A percentile compares a stretch with the other conserved stretches of the same genome.
Evolutionary conservation across 2,113 vertebrate species (phyloP).

Genomic region (Agapornis roseicollis): DNA sequence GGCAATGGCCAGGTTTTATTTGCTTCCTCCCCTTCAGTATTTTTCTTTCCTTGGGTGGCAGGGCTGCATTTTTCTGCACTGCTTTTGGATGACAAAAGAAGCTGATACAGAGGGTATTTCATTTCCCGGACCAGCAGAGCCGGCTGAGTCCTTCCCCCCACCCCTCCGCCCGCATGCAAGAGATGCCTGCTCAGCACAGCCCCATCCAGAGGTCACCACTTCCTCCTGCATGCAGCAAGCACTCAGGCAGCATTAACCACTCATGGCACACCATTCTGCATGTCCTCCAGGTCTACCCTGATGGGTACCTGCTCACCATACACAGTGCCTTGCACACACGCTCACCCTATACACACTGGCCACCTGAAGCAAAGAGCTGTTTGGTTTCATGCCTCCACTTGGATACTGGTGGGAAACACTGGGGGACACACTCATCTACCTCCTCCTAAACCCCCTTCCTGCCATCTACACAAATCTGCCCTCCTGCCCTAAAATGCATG

Average conservation of each 20-base stretch:
- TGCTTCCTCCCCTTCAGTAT: not conserved
- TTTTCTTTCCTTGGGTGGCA: not conserved
- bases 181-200: constrained; percentile 65
- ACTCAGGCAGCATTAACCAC: not conserved
- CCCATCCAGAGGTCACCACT: constrained; percentile 51
- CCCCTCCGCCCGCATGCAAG: not conserved
- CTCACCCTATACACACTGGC: not conserved
- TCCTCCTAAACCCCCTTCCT: not conserved
- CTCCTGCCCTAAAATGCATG: not conserved
- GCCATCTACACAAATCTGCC: not conserved
- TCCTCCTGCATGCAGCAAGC: not conserved
- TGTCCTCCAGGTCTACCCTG: not conserved
- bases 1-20: not conserved
- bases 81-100: constrained; percentile 41
- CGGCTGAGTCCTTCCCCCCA: not conserved
- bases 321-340: rapidly evolving
- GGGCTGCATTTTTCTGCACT: not conserved
- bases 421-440: not conserved
- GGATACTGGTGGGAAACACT: not conserved
- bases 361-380: not conserved
- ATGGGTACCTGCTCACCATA: rapidly evolving
- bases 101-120: constrained; percentile 53
- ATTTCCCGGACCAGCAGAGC: constrained; percentile 50
- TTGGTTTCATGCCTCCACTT: not conserved
- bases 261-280: not conserved